Evolutionary conservation across 2,113 vertebrate genomes (phyloP).

Genomic region (Coreoperca whiteheadi): DNA sequence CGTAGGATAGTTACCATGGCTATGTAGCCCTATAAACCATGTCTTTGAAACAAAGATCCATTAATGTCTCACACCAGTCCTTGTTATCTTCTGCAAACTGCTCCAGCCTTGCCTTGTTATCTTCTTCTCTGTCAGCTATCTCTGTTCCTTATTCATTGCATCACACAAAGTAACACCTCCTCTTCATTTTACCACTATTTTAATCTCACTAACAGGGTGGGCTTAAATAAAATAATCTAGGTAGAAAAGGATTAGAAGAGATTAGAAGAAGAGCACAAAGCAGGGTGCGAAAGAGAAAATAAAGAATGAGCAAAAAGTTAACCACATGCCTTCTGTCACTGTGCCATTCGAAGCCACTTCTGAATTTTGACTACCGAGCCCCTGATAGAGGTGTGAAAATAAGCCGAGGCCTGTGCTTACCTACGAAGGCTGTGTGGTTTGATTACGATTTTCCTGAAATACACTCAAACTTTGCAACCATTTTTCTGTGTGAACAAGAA

Average conservation of each 20-base stretch:
- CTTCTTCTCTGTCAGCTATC: background rate
- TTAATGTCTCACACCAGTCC: conserved; percentile 65
- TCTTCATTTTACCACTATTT: conserved; percentile 14
- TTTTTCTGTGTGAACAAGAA: background rate
- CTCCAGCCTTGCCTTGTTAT: conserved; percentile 38
- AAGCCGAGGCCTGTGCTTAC: background rate
- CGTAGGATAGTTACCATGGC: conserved; percentile 40
- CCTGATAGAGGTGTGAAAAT: conserved; percentile 1
- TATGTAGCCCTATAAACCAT: conserved; percentile 48
- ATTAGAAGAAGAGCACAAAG: conserved; percentile 9
- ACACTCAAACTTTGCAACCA: background rate
- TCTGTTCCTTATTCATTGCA: conserved; percentile 12
- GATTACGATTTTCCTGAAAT: background rate
- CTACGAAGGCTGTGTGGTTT: background rate
- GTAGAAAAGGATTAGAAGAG: background rate
- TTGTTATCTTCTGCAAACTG: conserved; percentile 39
- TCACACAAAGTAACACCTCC: background rate
- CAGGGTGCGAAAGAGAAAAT: conserved; percentile 15
- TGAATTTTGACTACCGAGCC: background rate
- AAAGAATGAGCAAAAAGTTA: background rate
- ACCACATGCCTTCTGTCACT: background rate
- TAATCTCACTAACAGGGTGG: background rate
- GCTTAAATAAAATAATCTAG: background rate
- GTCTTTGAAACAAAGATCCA: conserved; percentile 46
- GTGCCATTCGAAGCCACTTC: background rate